phyloP scores from a whole-genome alignment of 2,888 invertebrate species.

The Scaptomyza flava region DNA sequence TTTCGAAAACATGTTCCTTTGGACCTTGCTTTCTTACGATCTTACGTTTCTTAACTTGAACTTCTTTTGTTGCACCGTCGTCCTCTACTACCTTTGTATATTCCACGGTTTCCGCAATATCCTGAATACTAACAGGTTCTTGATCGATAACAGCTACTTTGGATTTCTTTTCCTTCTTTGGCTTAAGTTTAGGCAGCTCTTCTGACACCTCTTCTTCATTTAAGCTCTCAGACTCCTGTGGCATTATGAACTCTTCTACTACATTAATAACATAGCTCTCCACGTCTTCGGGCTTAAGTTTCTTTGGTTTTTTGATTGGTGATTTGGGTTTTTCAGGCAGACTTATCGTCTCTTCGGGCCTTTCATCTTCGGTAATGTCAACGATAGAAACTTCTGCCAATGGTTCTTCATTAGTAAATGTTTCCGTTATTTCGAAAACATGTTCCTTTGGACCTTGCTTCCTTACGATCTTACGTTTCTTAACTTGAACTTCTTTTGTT shows the following conservation, averaged over 20 bases:
- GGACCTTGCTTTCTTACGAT: constrained; percentile 84
- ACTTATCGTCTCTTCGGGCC: background rate
- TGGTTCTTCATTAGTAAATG: constrained; percentile 83
- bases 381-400: constrained; percentile 80
- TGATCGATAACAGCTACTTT: constrained; percentile 84
- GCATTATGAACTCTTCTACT: constrained; percentile 54
- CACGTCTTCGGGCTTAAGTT: constrained; percentile 60
- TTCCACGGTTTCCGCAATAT: constrained; percentile 72
- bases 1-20: constrained; percentile 84
- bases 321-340: constrained; percentile 42
- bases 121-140: constrained; percentile 51
- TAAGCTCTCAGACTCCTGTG: background rate
- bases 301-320: constrained; percentile 58
- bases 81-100: constrained; percentile 67
- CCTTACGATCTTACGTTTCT: constrained; percentile 84
- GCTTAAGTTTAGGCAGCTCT: too few species aligned
- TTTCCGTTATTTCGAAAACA: constrained; percentile 84
- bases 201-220: too few species aligned
- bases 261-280: constrained; percentile 69
- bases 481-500: constrained; percentile 82
- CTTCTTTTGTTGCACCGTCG: constrained; percentile 81
- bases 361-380: constrained; percentile 51
- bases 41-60: constrained; percentile 83
- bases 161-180: constrained; percentile 73
- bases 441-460: constrained; percentile 83